These are phyloP conservation scores for Danio albolineatus DNA, from an alignment of 2,797 vertebrate species.

Conservation along the genomic window DNA sequence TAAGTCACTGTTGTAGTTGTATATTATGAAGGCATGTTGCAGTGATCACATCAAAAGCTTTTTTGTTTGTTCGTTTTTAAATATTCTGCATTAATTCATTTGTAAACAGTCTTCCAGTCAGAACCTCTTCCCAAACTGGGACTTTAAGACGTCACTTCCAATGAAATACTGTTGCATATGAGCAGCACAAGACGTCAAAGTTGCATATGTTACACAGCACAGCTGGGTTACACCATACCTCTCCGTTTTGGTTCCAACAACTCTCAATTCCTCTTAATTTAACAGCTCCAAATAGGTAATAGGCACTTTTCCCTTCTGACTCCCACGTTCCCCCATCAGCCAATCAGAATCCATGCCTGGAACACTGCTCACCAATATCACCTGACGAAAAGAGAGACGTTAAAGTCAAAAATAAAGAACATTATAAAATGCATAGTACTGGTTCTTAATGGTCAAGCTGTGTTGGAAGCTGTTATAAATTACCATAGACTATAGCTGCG, in stretches of 20 bases:
- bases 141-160: slow-evolving; percentile 40
- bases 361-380: slow-evolving; percentile 94
- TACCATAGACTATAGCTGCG: no score
- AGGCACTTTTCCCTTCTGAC: slow-evolving; percentile 97
- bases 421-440: no score
- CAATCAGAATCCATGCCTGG: slow-evolving; percentile 97
- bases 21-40: slow-evolving; percentile 48
- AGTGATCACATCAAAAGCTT: slow-evolving; percentile 69
- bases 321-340: slow-evolving; percentile 97
- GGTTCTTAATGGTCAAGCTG: no score
- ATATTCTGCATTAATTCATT: slow-evolving; percentile 63
- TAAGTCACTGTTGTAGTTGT: slow-evolving; percentile 20
- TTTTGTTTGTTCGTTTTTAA: slow-evolving; percentile 47
- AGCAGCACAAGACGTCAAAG: slow-evolving; percentile 79
- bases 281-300: slow-evolving; percentile 99
- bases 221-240: slow-evolving; percentile 68
- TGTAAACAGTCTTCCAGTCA: slow-evolving; percentile 79
- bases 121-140: slow-evolving; percentile 23
- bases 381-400: slow-evolving; percentile 73
- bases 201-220: slow-evolving; percentile 72
- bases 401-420: no score
- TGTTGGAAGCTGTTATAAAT: no score
- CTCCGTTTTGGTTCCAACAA: slow-evolving; percentile 1
- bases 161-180: slow-evolving; percentile 75
- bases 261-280: slow-evolving; percentile 79